Evolutionary conservation across 2,888 invertebrate genomes (phyloP).

Genomic region (Barypeithes pellucidus): DNA sequence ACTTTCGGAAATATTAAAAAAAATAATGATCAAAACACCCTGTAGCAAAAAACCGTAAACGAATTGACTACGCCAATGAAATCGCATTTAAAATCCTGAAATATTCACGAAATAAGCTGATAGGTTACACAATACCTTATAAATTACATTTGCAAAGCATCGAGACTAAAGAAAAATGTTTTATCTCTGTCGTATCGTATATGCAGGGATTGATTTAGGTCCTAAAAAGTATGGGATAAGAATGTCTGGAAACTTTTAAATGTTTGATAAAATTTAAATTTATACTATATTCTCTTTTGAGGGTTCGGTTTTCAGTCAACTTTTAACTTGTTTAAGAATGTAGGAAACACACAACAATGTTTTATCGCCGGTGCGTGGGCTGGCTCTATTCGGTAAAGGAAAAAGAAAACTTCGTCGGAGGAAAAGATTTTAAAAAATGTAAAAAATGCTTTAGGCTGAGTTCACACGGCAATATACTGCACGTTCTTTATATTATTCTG

Average conservation of each 20-base stretch:
- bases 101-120: slow-evolving; percentile 13
- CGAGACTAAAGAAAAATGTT: slow-evolving; percentile 39
- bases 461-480: no score
- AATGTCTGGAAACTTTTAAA: slow-evolving; percentile 35
- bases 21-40: no score
- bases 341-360: no score
- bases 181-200: slow-evolving; percentile 36
- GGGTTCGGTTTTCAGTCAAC: slow-evolving; percentile 10
- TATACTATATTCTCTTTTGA: slow-evolving; percentile 22
- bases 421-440: no score
- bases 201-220: slow-evolving; percentile 38
- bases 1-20: no score
- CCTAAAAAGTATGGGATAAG: slow-evolving; percentile 34
- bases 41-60: neutral
- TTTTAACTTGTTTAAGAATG: neutral
- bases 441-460: no score
- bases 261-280: slow-evolving; percentile 43
- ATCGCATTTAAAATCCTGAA: slow-evolving; percentile 13
- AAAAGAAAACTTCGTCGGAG: no score
- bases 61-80: slow-evolving; percentile 6
- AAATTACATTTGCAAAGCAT: slow-evolving; percentile 33
- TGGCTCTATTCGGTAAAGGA: no score
- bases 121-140: slow-evolving; percentile 28
- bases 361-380: no score
- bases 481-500: no score